phyloP scores from a whole-genome alignment of 2,113 vertebrate genomes.

The Anhinga rufa region DNA sequence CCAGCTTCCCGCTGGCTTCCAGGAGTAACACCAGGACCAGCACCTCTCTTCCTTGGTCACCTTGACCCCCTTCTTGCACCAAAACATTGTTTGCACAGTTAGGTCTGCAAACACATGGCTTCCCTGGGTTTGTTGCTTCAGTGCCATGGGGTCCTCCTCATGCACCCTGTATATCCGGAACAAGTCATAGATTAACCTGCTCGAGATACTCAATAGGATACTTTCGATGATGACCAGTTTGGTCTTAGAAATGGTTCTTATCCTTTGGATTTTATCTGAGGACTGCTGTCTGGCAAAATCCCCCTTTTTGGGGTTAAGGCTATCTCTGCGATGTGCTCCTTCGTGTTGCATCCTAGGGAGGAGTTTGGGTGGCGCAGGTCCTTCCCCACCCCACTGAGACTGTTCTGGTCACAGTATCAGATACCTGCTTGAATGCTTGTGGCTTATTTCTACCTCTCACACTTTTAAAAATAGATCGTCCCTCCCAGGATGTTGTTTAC shows the following conservation, averaged over 20 bases:
- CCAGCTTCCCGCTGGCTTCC: neutral
- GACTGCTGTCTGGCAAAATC: neutral
- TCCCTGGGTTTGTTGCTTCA: neutral
- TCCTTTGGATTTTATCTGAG: neutral
- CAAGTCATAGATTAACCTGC: neutral
- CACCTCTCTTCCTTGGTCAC: neutral
- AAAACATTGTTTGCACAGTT: neutral
- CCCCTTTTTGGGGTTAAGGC: neutral
- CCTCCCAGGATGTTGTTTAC: slow-evolving; percentile 65
- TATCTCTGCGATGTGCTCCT: neutral
- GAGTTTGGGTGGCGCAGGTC: neutral
- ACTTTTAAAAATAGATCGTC: slow-evolving; percentile 63
- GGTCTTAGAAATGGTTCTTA: neutral
- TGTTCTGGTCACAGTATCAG: slow-evolving; percentile 9
- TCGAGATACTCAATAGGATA: neutral
- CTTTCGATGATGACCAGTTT: neutral
- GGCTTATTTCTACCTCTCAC: slow-evolving; percentile 68
- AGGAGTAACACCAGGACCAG: neutral
- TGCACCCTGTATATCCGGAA: neutral
- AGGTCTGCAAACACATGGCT: neutral
- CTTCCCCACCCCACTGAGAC: neutral
- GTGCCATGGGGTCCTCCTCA: neutral
- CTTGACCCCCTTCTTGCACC: neutral
- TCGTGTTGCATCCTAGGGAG: neutral
- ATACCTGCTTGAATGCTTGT: neutral